Base-by-base conservation (phyloP, 2,888 invertebrate genomes). In the Metacarcinus magister region DNA sequence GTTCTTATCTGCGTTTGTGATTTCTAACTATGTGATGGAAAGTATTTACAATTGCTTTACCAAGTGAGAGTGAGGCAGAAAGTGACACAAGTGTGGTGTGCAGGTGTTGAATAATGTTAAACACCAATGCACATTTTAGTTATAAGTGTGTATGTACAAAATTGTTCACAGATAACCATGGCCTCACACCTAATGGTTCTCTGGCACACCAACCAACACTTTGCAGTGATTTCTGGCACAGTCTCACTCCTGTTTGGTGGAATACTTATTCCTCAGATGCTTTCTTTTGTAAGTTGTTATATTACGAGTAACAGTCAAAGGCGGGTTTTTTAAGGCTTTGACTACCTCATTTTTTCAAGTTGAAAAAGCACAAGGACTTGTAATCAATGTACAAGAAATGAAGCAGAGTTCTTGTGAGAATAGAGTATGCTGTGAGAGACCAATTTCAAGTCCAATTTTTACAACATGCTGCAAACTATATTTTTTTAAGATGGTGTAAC, bases 381-480 rank as follows among this genome's bases (percentile, higher is more conserved):
- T 87, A n/a, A 87, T 87, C 16, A 87, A 87, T 87, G 87, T 87
- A 87, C 87, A 87, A 87, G 87, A 39, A 87, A 87, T 87, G 39
- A 87, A 87, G 87, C 87, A 87, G 39, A 39, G 87, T 87, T 87
- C 87, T 87, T 87, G 87, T 32, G 39, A 75, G 75, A 87, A 87
- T 39, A 87, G 87, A 39, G 87, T 87, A 39, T 87, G 87, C 87
- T 87, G 32, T 87, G 87, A 87, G 87, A 87, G 87, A 87, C 75
- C 75, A 87, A 39, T 87, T 87, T 87, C 10, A 32, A 87, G 87
- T 87, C 87, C 87, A 87, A 39, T 87, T 87, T 87, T 32, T 87
- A 87, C 39, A 87, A 87, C 87, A 87, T 87, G 32, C 87, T 87
- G 87, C 87, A 87, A 87, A 87, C 87, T 87, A 87, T 87, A 87